A percentile compares a stretch with the other conserved stretches of the same genome.
phyloP scores from a whole-genome alignment of 2,888 invertebrate species.

The Ariolimax columbianus region DNA sequence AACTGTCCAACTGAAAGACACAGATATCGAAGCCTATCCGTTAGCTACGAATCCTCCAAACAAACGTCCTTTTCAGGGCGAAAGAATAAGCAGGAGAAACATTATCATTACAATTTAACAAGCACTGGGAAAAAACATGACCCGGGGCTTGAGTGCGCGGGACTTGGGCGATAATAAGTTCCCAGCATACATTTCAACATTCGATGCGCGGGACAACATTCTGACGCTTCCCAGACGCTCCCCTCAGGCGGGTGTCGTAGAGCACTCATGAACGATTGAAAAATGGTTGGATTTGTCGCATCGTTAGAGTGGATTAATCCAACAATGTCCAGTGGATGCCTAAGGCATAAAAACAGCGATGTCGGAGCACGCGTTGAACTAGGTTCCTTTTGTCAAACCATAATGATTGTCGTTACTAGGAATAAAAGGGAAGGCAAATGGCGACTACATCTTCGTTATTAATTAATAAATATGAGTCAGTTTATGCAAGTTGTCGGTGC shows the following conservation, averaged over 20 bases:
- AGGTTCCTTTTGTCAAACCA: background rate
- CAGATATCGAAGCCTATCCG: too few relatives aligned
- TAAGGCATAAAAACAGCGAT: background rate
- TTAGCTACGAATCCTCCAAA: too few relatives aligned
- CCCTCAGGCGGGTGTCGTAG: background rate
- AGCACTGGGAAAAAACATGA: background rate
- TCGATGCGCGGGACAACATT: background rate
- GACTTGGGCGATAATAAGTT: background rate
- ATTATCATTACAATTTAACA: background rate
- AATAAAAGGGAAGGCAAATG: too few relatives aligned
- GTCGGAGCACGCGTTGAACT: background rate
- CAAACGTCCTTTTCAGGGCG: too few relatives aligned
- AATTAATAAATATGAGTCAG: too few relatives aligned
- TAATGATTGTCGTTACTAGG: too few relatives aligned
- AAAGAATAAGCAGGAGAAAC: background rate
- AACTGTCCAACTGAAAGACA: too few relatives aligned
- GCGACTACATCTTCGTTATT: too few relatives aligned
- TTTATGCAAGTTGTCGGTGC: too few relatives aligned
- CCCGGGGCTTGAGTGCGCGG: background rate
- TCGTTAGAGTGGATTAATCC: background rate
- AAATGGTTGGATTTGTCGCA: background rate
- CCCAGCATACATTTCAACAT: background rate
- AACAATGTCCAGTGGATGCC: constrained; percentile 1
- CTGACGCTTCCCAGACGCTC: background rate
- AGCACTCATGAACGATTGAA: background rate